phyloP scores from a whole-genome alignment of 2,888 invertebrate species.

The Pachymerium ferrugineum region DNA sequence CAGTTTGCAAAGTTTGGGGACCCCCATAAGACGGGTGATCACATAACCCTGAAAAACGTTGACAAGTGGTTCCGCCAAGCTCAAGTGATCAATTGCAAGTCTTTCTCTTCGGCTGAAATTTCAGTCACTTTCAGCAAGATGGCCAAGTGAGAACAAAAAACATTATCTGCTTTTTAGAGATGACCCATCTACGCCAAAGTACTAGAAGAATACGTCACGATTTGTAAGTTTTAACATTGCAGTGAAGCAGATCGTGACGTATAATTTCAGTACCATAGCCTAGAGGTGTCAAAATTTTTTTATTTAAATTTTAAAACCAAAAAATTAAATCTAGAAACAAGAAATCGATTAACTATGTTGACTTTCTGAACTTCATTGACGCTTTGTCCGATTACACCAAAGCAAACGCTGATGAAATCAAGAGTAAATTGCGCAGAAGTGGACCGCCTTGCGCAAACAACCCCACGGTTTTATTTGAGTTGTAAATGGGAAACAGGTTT shows the following conservation, averaged over 20 bases:
- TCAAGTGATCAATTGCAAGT: conserved; percentile 18
- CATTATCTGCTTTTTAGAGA: background rate
- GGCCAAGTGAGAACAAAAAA: conserved; percentile 29
- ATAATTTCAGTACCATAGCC: too few relatives aligned
- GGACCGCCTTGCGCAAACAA: conserved; percentile 20
- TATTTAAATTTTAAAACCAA: background rate
- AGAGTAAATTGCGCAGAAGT: conserved; percentile 6
- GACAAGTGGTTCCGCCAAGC: conserved; percentile 34
- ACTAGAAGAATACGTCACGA: too few relatives aligned
- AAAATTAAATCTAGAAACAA: background rate
- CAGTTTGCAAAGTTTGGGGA: conserved; percentile 33
- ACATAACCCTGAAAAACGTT: conserved; percentile 32
- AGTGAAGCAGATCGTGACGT: too few relatives aligned
- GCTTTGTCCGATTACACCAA: background rate
- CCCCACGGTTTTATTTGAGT: conserved; percentile 33
- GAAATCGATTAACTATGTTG: conserved; percentile 31
- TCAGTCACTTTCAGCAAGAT: conserved; percentile 32
- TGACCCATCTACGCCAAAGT: too few relatives aligned
- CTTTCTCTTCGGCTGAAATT: conserved; percentile 32
- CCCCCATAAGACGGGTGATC: conserved; percentile 20
- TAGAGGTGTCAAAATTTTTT: background rate
- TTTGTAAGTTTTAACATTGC: too few relatives aligned
- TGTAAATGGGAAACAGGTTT: background rate
- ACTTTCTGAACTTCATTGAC: conserved; percentile 32
- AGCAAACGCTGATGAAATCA: conserved; percentile 23